Evolutionary conservation across 2,113 vertebrate genomes (phyloP), one percentile per base, ranked within the genome.

Genomic region (Neolamprologus kungweensis): DNA sequence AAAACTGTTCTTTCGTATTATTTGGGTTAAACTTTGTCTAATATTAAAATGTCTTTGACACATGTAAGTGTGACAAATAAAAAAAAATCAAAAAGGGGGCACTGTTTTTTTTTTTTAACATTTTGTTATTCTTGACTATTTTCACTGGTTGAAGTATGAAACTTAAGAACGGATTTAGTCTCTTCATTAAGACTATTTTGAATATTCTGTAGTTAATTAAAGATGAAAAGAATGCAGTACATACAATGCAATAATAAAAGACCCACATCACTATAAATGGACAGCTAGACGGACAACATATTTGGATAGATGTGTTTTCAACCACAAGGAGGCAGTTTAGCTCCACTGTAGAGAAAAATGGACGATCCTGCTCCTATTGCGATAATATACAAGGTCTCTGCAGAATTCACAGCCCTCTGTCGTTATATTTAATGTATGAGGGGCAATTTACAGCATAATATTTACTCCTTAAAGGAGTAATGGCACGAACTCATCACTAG

Each of bases 301-400:
- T 51, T 78, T 78, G 3, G 17, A 26, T 37, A 78, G 13, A 21
- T 84, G 23, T 78, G 3, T 31, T 31, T 87, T 83, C 28, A 51
- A 50, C 93, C 95, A 93, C 91, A 83, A 4, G 90, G 90, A 85
- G 95, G 94, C 94, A 94, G 90, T 94, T 84, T 88, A 90, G 90
- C 80, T 86, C 89, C 83, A 21, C 40, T 65, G 45, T 68, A 65
- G 14, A 45, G 28, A 57, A 26, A n/a, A 80, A 23, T 4, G 17
- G 7, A 21, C 19, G 63, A 42, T 47, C 45, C 45, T 47, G 45
- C 7, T 11, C 73, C 10, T 7, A 9, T 14, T 54, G 11, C 12
- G n/a, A 23, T 68, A 35, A 81, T 40, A 6, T 5, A 17, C 19
- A 42, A 7, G 11, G 7, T 26, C 23, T 83, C 14, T 26, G 21